phyloP scores from a whole-genome alignment of 2,888 invertebrate genomes.

The Tachina lurida region DNA sequence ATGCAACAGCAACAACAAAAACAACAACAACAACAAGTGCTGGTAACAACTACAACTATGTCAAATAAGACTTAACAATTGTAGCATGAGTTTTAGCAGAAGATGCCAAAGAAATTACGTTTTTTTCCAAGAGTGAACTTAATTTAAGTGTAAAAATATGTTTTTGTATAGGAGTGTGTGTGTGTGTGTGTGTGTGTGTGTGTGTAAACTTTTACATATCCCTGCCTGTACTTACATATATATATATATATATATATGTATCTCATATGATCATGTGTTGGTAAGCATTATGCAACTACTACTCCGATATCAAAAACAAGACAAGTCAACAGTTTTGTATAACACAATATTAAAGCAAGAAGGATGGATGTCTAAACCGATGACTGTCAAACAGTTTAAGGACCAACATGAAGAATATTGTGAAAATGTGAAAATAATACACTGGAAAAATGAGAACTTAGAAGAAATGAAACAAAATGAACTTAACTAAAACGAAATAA shows the following conservation, averaged over 20 bases:
- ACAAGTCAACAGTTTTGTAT: slow-evolving; percentile 69
- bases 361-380: slow-evolving; percentile 70
- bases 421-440: slow-evolving; percentile 64
- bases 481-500: slow-evolving; percentile 37
- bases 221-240: background rate
- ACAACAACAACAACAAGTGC: slow-evolving; percentile 17
- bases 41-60: slow-evolving; percentile 19
- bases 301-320: slow-evolving; percentile 61
- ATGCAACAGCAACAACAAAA: slow-evolving; percentile 23
- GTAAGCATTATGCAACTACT: background rate
- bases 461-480: slow-evolving; percentile 45
- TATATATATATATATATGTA: background rate
- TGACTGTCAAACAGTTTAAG: slow-evolving; percentile 68
- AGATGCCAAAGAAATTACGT: slow-evolving; percentile 78
- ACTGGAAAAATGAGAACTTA: slow-evolving; percentile 49
- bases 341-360: slow-evolving; percentile 66
- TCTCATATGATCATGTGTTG: slow-evolving; percentile 11
- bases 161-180: background rate
- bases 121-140: slow-evolving; percentile 73
- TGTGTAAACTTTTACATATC: slow-evolving; percentile 19
- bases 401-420: slow-evolving; percentile 54
- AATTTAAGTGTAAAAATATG: slow-evolving; percentile 70
- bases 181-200: slow-evolving; percentile 3
- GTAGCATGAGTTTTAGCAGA: slow-evolving; percentile 74
- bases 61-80: slow-evolving; percentile 36